A percentile compares a stretch with the other conserved stretches of the same genome.
Conservation (phyloP, 2,113 vertebrate genomes). For the Hucho hucho region DNA sequence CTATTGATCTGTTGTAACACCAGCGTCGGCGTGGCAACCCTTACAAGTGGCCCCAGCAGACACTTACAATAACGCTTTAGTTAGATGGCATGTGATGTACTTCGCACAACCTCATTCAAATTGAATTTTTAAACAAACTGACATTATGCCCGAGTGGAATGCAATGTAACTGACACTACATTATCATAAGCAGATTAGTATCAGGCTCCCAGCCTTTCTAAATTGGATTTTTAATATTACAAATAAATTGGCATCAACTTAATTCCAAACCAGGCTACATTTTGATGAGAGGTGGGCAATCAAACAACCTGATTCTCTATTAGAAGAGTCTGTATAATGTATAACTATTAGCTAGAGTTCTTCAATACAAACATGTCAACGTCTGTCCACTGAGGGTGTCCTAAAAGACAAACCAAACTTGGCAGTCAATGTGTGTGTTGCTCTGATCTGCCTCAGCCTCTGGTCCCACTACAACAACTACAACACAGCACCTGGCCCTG, state of each 20-base stretch:
- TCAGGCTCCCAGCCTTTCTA: background rate
- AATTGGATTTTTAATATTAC: background rate
- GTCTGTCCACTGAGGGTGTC: too few species aligned
- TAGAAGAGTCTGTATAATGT: background rate
- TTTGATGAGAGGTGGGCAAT: background rate
- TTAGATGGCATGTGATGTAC: background rate
- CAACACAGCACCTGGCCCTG: background rate
- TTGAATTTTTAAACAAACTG: background rate
- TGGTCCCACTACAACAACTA: too few species aligned
- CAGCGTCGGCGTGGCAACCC: background rate
- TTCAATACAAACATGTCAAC: too few species aligned
- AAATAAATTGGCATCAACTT: background rate
- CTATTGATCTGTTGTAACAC: background rate
- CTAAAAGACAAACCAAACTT: too few species aligned
- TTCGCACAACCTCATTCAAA: background rate
- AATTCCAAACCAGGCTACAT: background rate
- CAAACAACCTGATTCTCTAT: background rate
- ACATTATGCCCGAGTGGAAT: background rate
- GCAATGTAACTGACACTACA: background rate
- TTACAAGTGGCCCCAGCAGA: background rate
- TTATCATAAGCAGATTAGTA: background rate
- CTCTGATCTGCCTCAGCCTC: too few species aligned
- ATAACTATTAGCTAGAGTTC: background rate
- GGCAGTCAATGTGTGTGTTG: too few species aligned
- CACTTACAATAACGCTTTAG: background rate